Conservation (phyloP, 1,140 invertebrate genomes). For the Oryzaephilus surinamensis region DNA sequence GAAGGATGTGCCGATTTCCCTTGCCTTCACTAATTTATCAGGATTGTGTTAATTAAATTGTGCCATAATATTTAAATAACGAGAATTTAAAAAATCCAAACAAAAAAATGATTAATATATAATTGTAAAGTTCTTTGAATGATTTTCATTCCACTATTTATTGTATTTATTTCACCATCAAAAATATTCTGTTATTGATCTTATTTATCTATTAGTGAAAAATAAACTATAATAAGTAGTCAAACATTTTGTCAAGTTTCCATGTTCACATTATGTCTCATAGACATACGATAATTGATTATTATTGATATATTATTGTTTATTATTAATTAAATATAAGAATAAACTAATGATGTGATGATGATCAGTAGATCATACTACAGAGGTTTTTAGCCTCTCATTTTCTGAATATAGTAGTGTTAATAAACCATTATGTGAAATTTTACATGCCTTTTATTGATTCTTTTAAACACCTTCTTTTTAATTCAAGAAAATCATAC, state of each 20-base stretch:
- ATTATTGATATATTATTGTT: constrained; percentile 38
- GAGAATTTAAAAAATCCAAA: background rate
- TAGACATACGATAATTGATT: constrained; percentile 30
- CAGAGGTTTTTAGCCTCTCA: constrained; percentile 31
- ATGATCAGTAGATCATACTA: constrained; percentile 37
- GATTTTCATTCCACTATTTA: no score
- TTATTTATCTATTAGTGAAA: constrained; percentile 6
- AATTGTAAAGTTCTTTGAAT: no score
- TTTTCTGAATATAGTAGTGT: constrained; percentile 40
- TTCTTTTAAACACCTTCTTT: constrained; percentile 6
- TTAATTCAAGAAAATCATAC: no score
- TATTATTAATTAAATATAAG: constrained; percentile 37
- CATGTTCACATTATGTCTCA: constrained; percentile 34
- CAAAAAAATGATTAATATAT: background rate
- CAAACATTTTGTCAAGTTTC: constrained; percentile 35
- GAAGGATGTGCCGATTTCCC: constrained; percentile 25
- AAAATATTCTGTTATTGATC: constrained; percentile 7
- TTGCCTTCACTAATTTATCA: constrained; percentile 25
- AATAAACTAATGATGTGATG: constrained; percentile 40
- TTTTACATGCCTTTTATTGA: constrained; percentile 11
- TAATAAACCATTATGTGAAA: constrained; percentile 39
- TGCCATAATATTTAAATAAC: constrained; percentile 23
- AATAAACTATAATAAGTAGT: constrained; percentile 17
- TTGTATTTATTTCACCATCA: no score
- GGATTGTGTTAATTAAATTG: constrained; percentile 22